Base-by-base conservation (phyloP, 2,888 invertebrate genomes). In the Drosophila limbata region DNA sequence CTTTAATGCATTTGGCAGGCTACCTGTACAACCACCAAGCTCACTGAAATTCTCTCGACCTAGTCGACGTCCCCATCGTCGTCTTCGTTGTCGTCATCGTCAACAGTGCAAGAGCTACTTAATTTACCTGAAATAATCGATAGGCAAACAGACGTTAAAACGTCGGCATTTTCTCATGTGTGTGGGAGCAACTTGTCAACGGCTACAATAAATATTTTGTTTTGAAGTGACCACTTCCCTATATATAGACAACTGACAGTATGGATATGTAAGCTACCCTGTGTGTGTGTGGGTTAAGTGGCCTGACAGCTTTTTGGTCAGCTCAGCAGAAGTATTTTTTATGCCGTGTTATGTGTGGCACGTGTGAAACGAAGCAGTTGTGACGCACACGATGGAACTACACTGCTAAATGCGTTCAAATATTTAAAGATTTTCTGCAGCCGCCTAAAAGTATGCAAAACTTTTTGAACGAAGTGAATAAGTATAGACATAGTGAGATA, bases 91-190 rank as follows among this genome's bases (percentile, higher is more conserved):
- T 33, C 37, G 33, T 65, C 31, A 33, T 47, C 33, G 31, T 52
- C 64, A 28, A 28, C 28, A 76, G 72, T 55, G 74, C 73, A 66
- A 73, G 69, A 86, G 90, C 90, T 90, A 89, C 90, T 90, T 89
- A 89, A 89, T 89, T 89, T 89, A 89, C 90, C 90, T 89, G 90
- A 89, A 89, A 89, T 90, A 89, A 89, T 89, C 89, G 90, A 90
- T 89, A 77, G 83, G 86, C 86, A 89, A 89, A 89, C 89, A 89
- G 79, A 88, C 89, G 89, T 81, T 89, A 86, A 89, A 89, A 80
- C 80, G 84, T 79, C 75, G 82, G 77, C 71, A 88, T 81, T 89
- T 87, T 86, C 88, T 71, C 81, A 40, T 59, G 15, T 69, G 42
- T 64, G 40, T 52, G 61, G 15, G 40, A 48, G 56, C 72, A 75